Evolutionary conservation across 2,797 vertebrate genomes (phyloP), one percentile per base, ranked within the genome.

Genomic region (Sparidentex hasta): DNA sequence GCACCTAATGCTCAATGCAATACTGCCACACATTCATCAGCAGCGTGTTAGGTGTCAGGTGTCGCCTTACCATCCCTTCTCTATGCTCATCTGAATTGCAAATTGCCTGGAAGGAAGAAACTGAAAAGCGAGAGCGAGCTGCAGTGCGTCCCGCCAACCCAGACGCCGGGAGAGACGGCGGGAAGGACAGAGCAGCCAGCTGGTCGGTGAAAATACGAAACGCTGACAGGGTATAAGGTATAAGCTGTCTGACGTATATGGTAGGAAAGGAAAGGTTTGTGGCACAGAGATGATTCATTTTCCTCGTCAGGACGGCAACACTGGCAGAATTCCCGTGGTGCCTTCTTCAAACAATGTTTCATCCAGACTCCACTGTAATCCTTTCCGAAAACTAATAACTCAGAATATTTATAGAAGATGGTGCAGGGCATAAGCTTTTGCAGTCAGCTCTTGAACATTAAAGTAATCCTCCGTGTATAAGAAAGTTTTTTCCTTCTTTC

Each of bases 71-170:
- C 20, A 38, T 70, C 64, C 62, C 54, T 33, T 33, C 38, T 68
- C 46, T 3, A 0, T 48, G 1, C 57, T 84, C 82, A 83, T 88
- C 50, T 85, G 71, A 83, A 83, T 87, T 87, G 66, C 73, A 83
- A 75, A 87, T 86, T 33, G 51, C 5, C 51, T 18, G 41, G 58
- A 54, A 77, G 56, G 44, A 54, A 63, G 62, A 57, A 61, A 57
- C 41, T 67, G 27, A 57, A 66, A 70, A 76, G 72, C 58, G 61
- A 65, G 41, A 1, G 0, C 1, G 17, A 68, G 74, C 48, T 44
- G 62, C 44, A 38, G 38, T 73, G 63, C 27, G 62, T 38, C 56
- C 50, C 0, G 14, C 17, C 58, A 57, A 65, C 33, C 65, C 44
- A 50, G 58, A 52, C 77, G 71, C 9, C 38, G 57, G 65, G 70